These are phyloP conservation scores for Hemicrepidius hirtus DNA, from an alignment of 2,888 invertebrate species.

Conservation along the genomic window DNA sequence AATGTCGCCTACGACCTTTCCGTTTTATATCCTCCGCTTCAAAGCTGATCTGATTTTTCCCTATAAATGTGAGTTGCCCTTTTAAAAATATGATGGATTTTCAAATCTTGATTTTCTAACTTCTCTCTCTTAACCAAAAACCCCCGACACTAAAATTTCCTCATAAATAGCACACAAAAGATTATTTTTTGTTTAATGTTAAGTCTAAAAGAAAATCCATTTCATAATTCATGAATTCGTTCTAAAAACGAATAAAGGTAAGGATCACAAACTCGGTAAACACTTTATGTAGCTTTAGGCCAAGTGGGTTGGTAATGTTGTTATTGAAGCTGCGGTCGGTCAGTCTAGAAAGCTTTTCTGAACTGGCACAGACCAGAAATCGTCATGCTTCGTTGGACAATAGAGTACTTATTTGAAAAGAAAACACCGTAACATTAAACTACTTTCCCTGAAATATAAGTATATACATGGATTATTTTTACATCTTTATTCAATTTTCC, in stretches of 20 bases:
- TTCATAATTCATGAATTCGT: conserved; percentile 21
- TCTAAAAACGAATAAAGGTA: conserved; percentile 30
- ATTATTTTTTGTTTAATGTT: neutral
- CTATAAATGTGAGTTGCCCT: neutral
- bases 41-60: conserved; percentile 8
- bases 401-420: conserved; percentile 6
- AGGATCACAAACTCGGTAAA: conserved; percentile 29
- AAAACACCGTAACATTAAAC: conserved; percentile 21
- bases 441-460: conserved; percentile 12
- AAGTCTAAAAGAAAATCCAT: neutral
- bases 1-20: conserved; percentile 44
- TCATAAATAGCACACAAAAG: no score
- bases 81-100: neutral
- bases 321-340: conserved; percentile 36
- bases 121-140: neutral
- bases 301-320: conserved; percentile 38
- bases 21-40: conserved; percentile 35
- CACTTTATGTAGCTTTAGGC: conserved; percentile 30
- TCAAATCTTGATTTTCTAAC: neutral
- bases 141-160: no score
- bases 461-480: neutral
- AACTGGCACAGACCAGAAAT: conserved; percentile 1
- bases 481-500: no score
- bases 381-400: conserved; percentile 32
- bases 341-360: conserved; percentile 25